phyloP scores from a whole-genome alignment of 2,113 vertebrate species.

The Phocoena sinus region DNA sequence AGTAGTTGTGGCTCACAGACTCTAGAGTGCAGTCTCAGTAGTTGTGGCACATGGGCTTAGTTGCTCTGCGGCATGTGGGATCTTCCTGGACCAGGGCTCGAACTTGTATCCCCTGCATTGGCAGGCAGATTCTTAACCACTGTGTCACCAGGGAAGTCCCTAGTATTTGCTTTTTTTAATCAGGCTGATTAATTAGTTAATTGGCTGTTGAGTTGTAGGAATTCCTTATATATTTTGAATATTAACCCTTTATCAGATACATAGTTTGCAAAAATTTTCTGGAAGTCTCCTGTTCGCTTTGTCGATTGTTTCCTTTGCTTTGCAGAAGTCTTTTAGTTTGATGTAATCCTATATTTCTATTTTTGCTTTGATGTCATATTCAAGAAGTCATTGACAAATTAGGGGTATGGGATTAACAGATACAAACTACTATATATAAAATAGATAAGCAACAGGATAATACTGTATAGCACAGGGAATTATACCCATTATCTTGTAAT shows the following conservation, averaged over 20 bases:
- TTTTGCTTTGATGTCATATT: not conserved
- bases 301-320: not conserved
- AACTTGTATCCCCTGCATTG: no score
- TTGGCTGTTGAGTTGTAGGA: not conserved
- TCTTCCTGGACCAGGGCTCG: no score
- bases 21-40: no score
- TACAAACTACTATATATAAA: not conserved
- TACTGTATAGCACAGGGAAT: not conserved
- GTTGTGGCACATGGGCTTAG: no score
- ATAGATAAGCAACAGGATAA: not conserved
- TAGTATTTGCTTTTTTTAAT: no score
- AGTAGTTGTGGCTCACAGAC: no score
- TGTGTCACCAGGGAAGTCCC: no score
- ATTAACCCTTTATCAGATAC: not conserved
- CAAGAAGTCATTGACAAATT: not conserved
- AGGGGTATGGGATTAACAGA: not conserved
- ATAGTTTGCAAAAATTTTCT: not conserved
- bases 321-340: not conserved
- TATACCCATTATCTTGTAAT: not conserved
- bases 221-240: not conserved
- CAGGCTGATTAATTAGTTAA: no score
- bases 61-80: no score
- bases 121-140: no score
- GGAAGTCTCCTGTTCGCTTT: not conserved
- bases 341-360: not conserved